These are phyloP conservation scores for Cygnus atratus DNA, from an alignment of 2,113 vertebrate genomes.

Conservation along the genomic window DNA sequence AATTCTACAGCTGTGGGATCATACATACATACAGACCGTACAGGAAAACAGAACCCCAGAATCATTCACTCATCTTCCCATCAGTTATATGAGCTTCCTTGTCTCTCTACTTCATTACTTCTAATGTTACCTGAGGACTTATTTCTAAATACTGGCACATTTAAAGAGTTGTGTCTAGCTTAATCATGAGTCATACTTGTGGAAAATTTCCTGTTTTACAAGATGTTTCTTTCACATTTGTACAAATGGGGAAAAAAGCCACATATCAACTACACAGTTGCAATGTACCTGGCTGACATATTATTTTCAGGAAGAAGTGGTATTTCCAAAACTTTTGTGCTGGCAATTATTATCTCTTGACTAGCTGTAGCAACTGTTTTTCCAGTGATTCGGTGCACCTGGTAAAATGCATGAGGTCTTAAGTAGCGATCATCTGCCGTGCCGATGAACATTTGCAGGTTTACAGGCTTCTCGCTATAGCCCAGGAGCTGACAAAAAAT, in stretches of 20 bases:
- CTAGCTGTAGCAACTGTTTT: constrained; percentile 98
- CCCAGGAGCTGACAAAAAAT: constrained; percentile 86
- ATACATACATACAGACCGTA: not conserved
- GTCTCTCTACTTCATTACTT: not conserved
- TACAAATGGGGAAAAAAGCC: rapidly evolving
- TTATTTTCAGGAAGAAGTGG: constrained; percentile 97
- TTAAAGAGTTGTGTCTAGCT: not conserved
- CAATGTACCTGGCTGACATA: constrained; percentile 92
- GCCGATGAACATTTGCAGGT: constrained; percentile 98
- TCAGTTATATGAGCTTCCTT: rapidly evolving
- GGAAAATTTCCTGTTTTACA: not conserved
- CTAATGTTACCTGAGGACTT: not conserved
- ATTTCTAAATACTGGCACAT: not conserved
- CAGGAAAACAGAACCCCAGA: not conserved
- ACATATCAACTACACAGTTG: not conserved
- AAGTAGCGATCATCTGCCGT: constrained; percentile 97
- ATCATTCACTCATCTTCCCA: not conserved
- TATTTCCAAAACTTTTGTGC: constrained; percentile 97
- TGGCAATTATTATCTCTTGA: constrained; percentile 93
- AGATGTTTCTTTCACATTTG: not conserved
- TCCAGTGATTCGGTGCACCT: constrained; percentile 98
- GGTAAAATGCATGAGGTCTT: constrained; percentile 97
- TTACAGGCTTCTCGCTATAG: constrained; percentile 94
- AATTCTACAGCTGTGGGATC: not conserved
- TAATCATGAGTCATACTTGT: not conserved